phyloP scores from a whole-genome alignment of 1,140 invertebrate species.

The Homarus americanus region DNA sequence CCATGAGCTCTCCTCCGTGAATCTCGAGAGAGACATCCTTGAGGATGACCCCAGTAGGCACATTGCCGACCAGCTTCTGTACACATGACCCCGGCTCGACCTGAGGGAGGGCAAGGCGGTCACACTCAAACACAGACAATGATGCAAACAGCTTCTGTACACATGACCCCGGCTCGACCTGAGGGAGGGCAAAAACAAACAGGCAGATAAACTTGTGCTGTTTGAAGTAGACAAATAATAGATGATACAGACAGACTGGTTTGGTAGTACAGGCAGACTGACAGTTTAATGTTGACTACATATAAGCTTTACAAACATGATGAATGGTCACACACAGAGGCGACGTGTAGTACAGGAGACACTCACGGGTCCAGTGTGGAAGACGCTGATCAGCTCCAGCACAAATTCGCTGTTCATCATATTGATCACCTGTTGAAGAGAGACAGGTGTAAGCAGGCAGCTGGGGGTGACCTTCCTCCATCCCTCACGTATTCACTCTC shows the following conservation, averaged over 20 bases:
- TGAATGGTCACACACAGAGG: too few species aligned
- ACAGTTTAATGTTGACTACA: too few species aligned
- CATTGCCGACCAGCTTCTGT: constrained; percentile 86
- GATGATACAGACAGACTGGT: too few species aligned
- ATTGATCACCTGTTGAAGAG: constrained; percentile 10
- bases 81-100: constrained; percentile 88
- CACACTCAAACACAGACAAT: too few species aligned
- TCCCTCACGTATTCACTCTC: too few species aligned
- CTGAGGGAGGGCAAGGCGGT: constrained; percentile 80
- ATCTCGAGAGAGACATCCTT: constrained; percentile 94
- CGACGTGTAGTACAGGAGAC: too few species aligned
- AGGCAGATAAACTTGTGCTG: too few species aligned
- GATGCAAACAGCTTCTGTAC: constrained; percentile 86
- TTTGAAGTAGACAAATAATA: too few species aligned
- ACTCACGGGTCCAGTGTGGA: constrained; percentile 90
- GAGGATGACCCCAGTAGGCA: constrained; percentile 89
- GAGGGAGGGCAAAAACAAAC: constrained; percentile 68
- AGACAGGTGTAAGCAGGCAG: too few species aligned
- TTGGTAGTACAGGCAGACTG: too few species aligned
- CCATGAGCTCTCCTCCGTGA: constrained; percentile 93
- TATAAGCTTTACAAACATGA: too few species aligned
- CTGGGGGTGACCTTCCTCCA: too few species aligned
- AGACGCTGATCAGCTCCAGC: constrained; percentile 92
- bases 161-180: constrained; percentile 89
- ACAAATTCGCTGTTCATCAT: constrained; percentile 86